Conservation (phyloP, 1,140 invertebrate species). For the Sitobion miscanthi region DNA sequence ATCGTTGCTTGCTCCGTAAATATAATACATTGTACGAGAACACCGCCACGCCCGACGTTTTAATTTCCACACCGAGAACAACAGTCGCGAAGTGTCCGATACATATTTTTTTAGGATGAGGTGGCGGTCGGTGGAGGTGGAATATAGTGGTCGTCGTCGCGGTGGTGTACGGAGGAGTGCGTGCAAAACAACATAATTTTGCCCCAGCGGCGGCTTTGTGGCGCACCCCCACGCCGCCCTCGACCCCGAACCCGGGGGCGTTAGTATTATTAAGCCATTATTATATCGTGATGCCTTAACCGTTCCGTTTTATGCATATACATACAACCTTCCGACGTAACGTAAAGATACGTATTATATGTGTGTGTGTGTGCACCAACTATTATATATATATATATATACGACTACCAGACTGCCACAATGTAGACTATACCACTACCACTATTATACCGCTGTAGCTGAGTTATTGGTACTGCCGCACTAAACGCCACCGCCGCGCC, state of each 20-base stretch:
- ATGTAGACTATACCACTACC: not conserved
- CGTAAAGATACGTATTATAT: not conserved
- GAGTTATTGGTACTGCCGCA: conserved; percentile 3
- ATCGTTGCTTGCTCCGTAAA: not conserved
- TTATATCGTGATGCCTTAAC: not conserved
- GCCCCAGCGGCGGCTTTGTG: not conserved
- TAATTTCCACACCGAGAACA: not conserved
- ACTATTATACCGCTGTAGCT: conserved; percentile 5
- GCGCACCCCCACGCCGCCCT: not conserved
- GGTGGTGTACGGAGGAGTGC: not conserved
- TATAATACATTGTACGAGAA: not conserved
- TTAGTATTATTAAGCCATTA: conserved; percentile 33
- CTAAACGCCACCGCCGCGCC: not conserved
- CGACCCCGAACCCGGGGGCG: not conserved
- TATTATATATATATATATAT: not conserved
- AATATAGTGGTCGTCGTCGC: not conserved
- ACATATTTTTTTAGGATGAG: not conserved
- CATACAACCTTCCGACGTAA: not conserved
- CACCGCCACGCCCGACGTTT: not conserved
- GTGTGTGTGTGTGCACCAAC: not conserved
- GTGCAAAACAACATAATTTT: conserved; percentile 1
- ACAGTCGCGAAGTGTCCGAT: not conserved
- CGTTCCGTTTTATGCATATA: conserved; percentile 16
- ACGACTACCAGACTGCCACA: not conserved
- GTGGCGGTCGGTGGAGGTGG: not conserved